Percentiles rank a stretch among this genome's conserved stretches.
Evolutionary conservation across 2,888 invertebrate genomes (phyloP).

Genomic region (Fragum whitleyi): DNA sequence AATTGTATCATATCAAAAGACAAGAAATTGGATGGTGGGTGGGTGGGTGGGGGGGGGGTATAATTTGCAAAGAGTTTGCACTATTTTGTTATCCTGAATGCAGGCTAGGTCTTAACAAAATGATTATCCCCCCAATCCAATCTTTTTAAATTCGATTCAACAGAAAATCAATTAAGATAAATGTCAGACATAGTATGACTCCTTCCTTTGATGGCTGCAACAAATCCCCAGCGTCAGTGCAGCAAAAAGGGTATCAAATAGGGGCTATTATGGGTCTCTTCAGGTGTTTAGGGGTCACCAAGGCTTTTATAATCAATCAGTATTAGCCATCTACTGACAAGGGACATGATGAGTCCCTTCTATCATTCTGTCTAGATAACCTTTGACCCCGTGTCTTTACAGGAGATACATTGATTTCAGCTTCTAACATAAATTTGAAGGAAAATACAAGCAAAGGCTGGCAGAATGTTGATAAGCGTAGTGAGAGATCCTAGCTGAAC

Average conservation of each 20-base stretch:
- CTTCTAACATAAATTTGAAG: neutral
- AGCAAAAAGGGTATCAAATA: conserved; percentile 22
- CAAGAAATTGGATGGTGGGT: too few species aligned
- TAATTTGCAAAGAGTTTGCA: too few species aligned
- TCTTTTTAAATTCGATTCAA: neutral
- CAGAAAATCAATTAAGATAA: neutral
- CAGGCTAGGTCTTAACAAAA: too few species aligned
- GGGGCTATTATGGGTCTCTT: conserved; percentile 15
- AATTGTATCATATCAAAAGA: too few species aligned
- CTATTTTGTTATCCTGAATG: too few species aligned
- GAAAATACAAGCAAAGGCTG: neutral
- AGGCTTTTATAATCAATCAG: conserved; percentile 29
- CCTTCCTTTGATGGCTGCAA: conserved; percentile 13
- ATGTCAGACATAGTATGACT: neutral
- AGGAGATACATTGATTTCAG: neutral
- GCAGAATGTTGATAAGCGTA: too few species aligned
- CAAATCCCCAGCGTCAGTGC: conserved; percentile 5
- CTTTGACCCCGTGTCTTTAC: neutral
- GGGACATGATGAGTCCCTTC: conserved; percentile 22
- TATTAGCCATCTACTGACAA: conserved; percentile 19
- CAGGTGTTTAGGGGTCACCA: conserved; percentile 26
- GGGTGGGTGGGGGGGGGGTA: too few species aligned
- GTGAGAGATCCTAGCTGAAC: too few species aligned
- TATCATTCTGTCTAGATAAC: neutral
- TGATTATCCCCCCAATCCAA: neutral